Evolutionary conservation across 2,888 invertebrate genomes (phyloP).

Genomic region (Minunthozetes semirufus): DNA sequence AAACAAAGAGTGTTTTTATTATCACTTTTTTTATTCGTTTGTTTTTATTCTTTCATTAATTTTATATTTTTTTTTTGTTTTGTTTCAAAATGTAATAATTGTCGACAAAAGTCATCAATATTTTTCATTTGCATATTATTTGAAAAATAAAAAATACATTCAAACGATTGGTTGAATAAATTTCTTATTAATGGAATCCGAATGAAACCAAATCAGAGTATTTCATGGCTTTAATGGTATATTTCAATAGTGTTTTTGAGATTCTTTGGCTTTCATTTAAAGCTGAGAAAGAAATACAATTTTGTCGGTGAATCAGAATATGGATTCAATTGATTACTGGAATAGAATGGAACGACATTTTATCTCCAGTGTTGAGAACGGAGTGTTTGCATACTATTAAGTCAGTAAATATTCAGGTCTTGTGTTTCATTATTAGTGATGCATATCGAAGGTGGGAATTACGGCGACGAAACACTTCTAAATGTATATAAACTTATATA

Average conservation of each 20-base stretch:
- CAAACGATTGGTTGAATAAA: no score
- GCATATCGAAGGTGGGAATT: constrained; percentile 15
- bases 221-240: background rate
- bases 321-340: constrained; percentile 24
- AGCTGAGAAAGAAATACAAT: background rate
- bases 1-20: no score
- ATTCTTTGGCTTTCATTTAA: background rate
- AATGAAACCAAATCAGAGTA: background rate
- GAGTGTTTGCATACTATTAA: constrained; percentile 19
- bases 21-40: no score
- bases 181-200: no score
- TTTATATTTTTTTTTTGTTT: no score
- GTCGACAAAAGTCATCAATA: no score
- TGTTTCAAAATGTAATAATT: no score
- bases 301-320: constrained; percentile 3
- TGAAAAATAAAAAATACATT: no score
- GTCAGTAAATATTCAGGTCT: constrained; percentile 19
- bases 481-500: background rate
- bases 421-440: constrained; percentile 19
- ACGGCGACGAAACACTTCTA: background rate
- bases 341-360: background rate
- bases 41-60: no score
- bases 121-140: no score
- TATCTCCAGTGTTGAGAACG: constrained; percentile 9
- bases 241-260: background rate